Base-by-base conservation (phyloP, 2,797 vertebrate species). In the Diglossa cyanea region DNA sequence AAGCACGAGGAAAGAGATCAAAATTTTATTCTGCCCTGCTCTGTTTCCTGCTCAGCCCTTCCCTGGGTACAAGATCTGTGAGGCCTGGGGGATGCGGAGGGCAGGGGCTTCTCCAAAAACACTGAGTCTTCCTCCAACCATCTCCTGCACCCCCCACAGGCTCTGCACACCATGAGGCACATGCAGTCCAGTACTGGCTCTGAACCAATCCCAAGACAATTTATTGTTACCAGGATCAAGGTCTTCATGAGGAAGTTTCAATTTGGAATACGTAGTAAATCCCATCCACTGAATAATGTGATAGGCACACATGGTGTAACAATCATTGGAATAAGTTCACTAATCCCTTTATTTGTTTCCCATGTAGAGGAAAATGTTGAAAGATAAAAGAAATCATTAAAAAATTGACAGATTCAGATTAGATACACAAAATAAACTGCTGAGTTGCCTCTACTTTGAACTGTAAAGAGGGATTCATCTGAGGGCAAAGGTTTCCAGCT, bases 71-170 rank as follows among this genome's bases (percentile, higher is more conserved):
- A 7, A 58, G 14, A 7, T 42, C 24, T 37, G 23, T 53, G 30
- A 45, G 54, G 20, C 16, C 16, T 2, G 1, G 35, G 9, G 13
- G 2, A 37, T 33, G 14, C 17, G n/a, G 19, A 62, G n/a, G 7
- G 6, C 21, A 61, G 21, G 12, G 19, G 4, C 13, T 57, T 62
- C 10, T 70, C 31, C 24, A 42, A 39, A 67, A 1, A 2, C 3
- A 13, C 16, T 11, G 10, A 1, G 0, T 42, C 18, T 35, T 73
- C 25, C 23, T 73, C 57, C 33, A 17, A 2, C 37, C 14, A 35
- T 24, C 16, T 71, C 39, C 53, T 30, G 9, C 21, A 54, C 2
- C 2, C 2, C 7, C 60, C 20, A 2, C 10, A 51, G 23, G 17
- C 23, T 78, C 31, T 48, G 45, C 5, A 55, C 21, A 65, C 8